phyloP scores from a whole-genome alignment of 1,140 invertebrate genomes.

The Lanistes nyassanus region DNA sequence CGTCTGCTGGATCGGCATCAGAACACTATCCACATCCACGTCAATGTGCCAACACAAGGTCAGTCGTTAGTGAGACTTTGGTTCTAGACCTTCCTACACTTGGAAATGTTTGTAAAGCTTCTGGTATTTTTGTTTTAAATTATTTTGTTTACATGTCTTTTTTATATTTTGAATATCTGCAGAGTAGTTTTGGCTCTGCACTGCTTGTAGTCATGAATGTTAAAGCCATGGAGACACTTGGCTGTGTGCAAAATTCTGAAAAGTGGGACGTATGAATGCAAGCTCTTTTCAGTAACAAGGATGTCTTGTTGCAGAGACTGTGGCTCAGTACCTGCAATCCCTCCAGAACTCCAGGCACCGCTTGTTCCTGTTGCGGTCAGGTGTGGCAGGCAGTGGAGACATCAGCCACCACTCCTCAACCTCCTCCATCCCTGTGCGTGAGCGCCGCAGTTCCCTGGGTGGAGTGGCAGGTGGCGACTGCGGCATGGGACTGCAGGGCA shows the following conservation, averaged over 20 bases:
- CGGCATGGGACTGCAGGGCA: constrained; percentile 7
- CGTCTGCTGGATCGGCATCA: constrained; percentile 71
- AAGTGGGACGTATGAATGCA: no score
- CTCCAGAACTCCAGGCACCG: constrained; percentile 25
- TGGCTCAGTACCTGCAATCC: constrained; percentile 20
- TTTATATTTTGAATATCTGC: no score
- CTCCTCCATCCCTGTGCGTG: neutral
- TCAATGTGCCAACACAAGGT: constrained; percentile 70
- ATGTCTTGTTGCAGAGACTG: constrained; percentile 16
- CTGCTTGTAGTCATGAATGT: no score
- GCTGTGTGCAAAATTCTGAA: neutral
- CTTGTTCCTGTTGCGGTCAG: constrained; percentile 6
- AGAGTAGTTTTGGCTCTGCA: no score
- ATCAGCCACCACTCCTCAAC: neutral
- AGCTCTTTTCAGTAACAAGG: no score
- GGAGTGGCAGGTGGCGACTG: constrained; percentile 24
- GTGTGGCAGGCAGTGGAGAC: constrained; percentile 7
- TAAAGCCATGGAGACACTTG: neutral
- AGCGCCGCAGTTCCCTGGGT: constrained; percentile 19
- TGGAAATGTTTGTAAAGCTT: no score
- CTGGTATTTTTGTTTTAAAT: no score
- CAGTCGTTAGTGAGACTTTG: neutral
- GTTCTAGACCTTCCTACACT: no score
- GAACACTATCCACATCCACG: constrained; percentile 73
- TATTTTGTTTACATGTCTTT: no score